Base-by-base conservation (phyloP, 2,888 invertebrate species). In the Tridacna gigas region DNA sequence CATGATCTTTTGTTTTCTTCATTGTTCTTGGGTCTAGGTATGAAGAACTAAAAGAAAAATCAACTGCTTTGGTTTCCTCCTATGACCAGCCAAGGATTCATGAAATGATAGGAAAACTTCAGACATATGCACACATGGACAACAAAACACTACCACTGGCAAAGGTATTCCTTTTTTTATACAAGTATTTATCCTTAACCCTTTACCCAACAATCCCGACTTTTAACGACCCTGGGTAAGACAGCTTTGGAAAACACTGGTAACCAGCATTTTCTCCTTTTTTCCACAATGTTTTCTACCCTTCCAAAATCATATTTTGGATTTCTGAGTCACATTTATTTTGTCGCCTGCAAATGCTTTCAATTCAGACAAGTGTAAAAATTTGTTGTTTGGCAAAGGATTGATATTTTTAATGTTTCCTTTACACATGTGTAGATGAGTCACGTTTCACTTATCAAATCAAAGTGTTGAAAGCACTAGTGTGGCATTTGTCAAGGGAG, bases 71-170 rank as follows among this genome's bases (percentile, higher is more conserved):
- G 13, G 74, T 80, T n/a, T 84, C 80, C 0, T 56, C 67, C 0
- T 74, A 61, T 73, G 86, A 87, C 48, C 73, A 77, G 20, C 78
- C 79, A 18, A 81, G 83, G 9, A 78, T 91, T 22, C 75, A 79
- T 18, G 83, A 86, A 13, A 80, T 84, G 47, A 74, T 91, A 2
- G 26, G 73, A 11, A 89, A 91, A 69, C 82, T 91, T 12, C 87
- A 86, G n/a, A 77, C 80, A 26, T 90, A 85, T 71, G 82, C 89
- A 47, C 89, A 86, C 47, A 90, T 91, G 86, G 89, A 89, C 74
- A 83, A 82, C 61, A 91, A 90, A 78, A 89, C 89, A 20, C 66
- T 91, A 13, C 78, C 83, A 2, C 80, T 81, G 45, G 77, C 86
- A 5, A 91, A 91, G 89, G 90, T 91, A 81, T 37, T 37, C 12